phyloP scores from a whole-genome alignment of 2,888 invertebrate genomes.

The Epinotia brunnichana region DNA sequence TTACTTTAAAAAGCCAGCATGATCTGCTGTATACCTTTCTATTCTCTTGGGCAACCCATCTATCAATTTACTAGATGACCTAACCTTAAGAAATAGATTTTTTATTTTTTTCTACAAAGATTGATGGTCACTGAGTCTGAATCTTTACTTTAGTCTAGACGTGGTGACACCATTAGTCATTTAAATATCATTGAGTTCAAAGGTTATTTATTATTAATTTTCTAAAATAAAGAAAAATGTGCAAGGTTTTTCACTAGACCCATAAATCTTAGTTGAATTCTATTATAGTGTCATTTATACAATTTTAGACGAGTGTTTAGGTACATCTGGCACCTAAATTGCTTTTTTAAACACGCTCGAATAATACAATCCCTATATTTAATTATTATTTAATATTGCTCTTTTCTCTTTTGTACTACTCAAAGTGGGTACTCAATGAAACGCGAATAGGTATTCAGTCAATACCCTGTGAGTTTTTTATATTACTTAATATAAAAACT shows the following conservation, averaged over 20 bases:
- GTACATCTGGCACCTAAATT: no score
- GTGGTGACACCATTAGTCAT: slow-evolving; percentile 4
- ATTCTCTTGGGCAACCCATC: background rate
- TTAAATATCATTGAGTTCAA: background rate
- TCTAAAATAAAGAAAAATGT: background rate
- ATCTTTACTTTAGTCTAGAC: background rate
- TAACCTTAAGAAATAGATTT: slow-evolving; percentile 11
- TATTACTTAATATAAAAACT: no score
- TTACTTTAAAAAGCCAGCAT: background rate
- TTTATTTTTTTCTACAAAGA: slow-evolving; percentile 17
- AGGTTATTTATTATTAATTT: background rate
- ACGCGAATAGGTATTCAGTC: no score
- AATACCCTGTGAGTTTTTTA: no score
- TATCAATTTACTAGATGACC: slow-evolving; percentile 31
- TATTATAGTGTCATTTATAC: background rate
- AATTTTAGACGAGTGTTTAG: no score
- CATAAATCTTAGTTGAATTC: background rate
- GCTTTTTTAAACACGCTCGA: no score
- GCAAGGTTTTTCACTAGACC: background rate
- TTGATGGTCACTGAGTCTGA: slow-evolving; percentile 19
- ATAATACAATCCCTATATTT: no score
- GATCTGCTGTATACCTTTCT: background rate
- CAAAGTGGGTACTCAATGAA: no score
- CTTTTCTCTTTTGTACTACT: no score
- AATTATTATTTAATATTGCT: no score